These are phyloP conservation scores for Drosophila lacicola DNA, from an alignment of 2,888 invertebrate genomes.

Conservation along the genomic window DNA sequence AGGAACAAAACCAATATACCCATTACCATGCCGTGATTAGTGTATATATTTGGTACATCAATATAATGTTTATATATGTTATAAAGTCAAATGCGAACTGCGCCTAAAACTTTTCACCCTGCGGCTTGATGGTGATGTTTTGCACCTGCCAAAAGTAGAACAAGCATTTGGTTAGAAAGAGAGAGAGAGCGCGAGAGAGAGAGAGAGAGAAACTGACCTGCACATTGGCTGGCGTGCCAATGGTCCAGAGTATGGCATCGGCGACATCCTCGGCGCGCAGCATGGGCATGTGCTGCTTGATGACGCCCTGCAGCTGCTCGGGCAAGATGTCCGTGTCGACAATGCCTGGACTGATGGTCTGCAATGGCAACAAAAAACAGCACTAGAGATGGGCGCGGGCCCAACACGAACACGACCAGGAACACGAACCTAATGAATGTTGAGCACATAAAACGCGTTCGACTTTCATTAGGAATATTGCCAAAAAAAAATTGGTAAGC, in stretches of 20 bases:
- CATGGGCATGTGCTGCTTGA: slow-evolving; percentile 81
- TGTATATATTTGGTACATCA: too few relatives aligned
- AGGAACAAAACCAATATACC: too few relatives aligned
- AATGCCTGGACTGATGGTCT: slow-evolving; percentile 83
- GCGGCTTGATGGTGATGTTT: slow-evolving; percentile 82
- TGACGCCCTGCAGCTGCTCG: slow-evolving; percentile 68
- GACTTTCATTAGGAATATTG: too few relatives aligned
- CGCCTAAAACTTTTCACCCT: slow-evolving; percentile 81
- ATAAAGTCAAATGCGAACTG: neutral
- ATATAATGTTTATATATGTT: too few relatives aligned
- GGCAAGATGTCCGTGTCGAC: slow-evolving; percentile 83
- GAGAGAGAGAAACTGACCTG: slow-evolving; percentile 64
- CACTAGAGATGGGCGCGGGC: too few relatives aligned
- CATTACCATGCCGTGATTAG: too few relatives aligned
- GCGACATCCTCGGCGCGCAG: slow-evolving; percentile 81
- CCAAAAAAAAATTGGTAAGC: too few relatives aligned
- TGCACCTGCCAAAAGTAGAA: slow-evolving; percentile 70
- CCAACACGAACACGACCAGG: too few relatives aligned
- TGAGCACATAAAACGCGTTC: too few relatives aligned
- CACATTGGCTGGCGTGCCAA: slow-evolving; percentile 82
- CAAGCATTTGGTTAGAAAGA: neutral
- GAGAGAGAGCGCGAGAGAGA: too few relatives aligned
- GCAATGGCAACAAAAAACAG: slow-evolving; percentile 14
- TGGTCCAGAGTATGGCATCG: slow-evolving; percentile 82
- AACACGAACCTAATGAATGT: too few relatives aligned